Evolutionary conservation across 2,888 invertebrate genomes (phyloP), one percentile per base, ranked within the genome.

Genomic region (Pristionchus exspectatus): DNA sequence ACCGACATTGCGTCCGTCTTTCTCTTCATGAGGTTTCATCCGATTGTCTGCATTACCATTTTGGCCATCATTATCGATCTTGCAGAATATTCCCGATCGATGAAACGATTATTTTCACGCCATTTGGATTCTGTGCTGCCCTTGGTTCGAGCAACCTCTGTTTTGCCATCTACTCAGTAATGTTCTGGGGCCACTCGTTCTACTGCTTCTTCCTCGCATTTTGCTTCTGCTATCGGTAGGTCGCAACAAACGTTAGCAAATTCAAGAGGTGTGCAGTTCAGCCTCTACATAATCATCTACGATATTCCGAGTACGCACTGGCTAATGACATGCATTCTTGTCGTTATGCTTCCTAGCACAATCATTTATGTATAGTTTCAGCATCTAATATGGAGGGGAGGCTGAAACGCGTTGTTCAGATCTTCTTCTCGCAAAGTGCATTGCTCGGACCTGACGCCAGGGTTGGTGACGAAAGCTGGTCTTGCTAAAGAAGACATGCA

Each of bases 151-250:
- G n/a, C 24, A n/a, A 24, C 24, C 24, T 27, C 2, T 66, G 66
- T n/a, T 66, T 66, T n/a, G 9, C 1, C 10, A 24, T n/a, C 21
- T 66, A 66, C 66, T 24, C 66, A 27, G 1, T 66, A 2, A 66
- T 66, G 66, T 66, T 66, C n/a, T 66, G 66, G n/a, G 66, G 66
- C n/a, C 66, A 66, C 66, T 66, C 66, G 7, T 66, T 66, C 66
- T 66, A 66, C 66, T 66, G 66, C 66, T n/a, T 66, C 66, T 27
- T 66, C 5, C 66, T 66, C 24, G 66, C 27, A 24, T n/a, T 66
- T 27, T 66, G 66, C 21, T 66, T 66, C 66, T 66, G 66, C n/a
- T 66, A n/a, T 66, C 66, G 66, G 66, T 66, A 66, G n/a, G 7
- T 24, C 44, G 3, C 3, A 1, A n/a, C n/a, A n/a, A n/a, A 21